Conservation (phyloP, 2,113 vertebrate genomes). For the Ceratotherium simum region DNA sequence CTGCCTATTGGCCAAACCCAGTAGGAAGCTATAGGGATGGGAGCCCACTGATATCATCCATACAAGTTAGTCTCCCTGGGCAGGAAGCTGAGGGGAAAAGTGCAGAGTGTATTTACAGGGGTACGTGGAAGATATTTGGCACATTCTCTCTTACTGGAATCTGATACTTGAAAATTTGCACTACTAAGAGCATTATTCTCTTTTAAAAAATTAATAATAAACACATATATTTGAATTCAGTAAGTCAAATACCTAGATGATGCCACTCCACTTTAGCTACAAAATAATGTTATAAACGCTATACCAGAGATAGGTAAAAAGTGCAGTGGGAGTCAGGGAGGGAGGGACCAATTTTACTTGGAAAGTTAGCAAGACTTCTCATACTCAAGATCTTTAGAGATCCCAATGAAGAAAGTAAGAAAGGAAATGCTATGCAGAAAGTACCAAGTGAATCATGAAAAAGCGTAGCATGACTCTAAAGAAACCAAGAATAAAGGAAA, state of each 20-base stretch:
- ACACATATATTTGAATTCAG: not conserved
- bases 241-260: not conserved
- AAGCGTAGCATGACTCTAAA: not conserved
- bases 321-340: not conserved
- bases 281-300: not conserved
- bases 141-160: not conserved
- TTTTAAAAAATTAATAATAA: constrained; percentile 4
- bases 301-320: not conserved
- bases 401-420: not conserved
- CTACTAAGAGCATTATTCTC: not conserved
- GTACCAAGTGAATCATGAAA: not conserved
- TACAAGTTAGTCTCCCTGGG: not conserved
- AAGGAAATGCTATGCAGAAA: not conserved
- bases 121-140: not conserved
- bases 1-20: not conserved
- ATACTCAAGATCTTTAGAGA: not conserved
- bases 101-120: not conserved
- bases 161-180: not conserved
- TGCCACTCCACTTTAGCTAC: not conserved
- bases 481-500: not conserved
- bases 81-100: not conserved
- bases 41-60: not conserved
- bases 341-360: not conserved
- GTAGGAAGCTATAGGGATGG: not conserved
- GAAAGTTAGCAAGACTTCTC: not conserved